Percentiles rank a stretch among this genome's conserved stretches.
Conservation (phyloP, 2,797 vertebrate genomes). For the Acipenser transmontanus region DNA sequence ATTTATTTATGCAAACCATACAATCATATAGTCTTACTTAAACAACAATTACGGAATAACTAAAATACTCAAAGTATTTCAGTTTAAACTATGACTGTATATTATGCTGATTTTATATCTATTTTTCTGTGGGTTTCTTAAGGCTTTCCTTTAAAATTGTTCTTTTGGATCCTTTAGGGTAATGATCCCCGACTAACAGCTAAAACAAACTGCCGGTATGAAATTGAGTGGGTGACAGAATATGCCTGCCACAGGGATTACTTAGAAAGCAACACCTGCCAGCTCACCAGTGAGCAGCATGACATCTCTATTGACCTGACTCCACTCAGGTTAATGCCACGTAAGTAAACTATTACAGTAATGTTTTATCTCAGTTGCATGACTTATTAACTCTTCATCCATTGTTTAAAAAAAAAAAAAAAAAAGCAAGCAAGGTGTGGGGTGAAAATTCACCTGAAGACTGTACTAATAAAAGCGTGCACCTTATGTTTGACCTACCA, state of each 20-base stretch:
- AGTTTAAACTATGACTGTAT: background rate
- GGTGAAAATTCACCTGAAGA: too few relatives aligned
- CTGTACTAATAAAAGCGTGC: too few relatives aligned
- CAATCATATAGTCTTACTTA: too few relatives aligned
- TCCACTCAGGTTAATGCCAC: conserved; percentile 45
- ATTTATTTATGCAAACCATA: too few relatives aligned
- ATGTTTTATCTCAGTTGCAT: background rate
- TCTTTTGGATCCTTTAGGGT: conserved; percentile 51
- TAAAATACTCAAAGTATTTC: background rate
- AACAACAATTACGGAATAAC: too few relatives aligned
- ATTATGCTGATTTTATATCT: background rate
- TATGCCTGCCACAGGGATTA: conserved; percentile 94
- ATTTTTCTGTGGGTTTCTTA: conserved; percentile 6
- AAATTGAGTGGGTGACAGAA: conserved; percentile 89
- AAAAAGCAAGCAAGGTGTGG: too few relatives aligned
- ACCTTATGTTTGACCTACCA: conserved; percentile 5
- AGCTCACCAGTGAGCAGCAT: conserved; percentile 70
- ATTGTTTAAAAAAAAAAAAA: too few relatives aligned
- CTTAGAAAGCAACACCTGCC: conserved; percentile 73
- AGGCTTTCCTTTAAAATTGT: background rate
- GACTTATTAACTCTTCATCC: too few relatives aligned
- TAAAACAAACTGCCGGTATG: conserved; percentile 78
- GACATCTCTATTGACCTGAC: conserved; percentile 79
- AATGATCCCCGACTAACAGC: conserved; percentile 77
- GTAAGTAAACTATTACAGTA: conserved; percentile 39